These are phyloP conservation scores for Herpailurus yagouaroundi DNA, from an alignment of 2,113 vertebrate genomes.

Conservation along the genomic window DNA sequence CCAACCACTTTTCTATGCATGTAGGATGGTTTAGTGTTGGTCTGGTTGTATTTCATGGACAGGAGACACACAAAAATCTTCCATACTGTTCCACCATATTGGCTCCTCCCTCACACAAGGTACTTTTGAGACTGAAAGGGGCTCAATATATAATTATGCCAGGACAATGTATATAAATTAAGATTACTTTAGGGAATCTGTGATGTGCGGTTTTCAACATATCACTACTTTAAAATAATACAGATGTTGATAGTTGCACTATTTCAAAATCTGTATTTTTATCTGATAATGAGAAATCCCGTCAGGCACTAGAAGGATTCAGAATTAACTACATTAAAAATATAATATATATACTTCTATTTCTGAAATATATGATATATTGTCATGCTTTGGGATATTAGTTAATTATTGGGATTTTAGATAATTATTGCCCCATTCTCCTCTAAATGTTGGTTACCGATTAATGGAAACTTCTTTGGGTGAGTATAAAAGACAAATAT, in stretches of 20 bases:
- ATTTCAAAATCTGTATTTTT: constrained; percentile 24
- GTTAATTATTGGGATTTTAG: not conserved
- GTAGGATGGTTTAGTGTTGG: too few species aligned
- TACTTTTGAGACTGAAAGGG: not conserved
- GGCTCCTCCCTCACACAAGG: not conserved
- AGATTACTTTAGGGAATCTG: not conserved
- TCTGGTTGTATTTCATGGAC: too few species aligned
- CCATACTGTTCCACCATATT: too few species aligned
- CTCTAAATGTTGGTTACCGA: not conserved
- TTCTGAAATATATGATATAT: not conserved
- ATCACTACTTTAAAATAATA: constrained; percentile 25
- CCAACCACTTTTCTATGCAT: too few species aligned
- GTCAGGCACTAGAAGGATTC: not conserved
- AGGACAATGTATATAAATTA: not conserved
- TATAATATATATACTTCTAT: not conserved
- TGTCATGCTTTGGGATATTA: not conserved
- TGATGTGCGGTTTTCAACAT: not conserved
- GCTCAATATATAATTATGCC: not conserved
- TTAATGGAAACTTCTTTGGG: not conserved
- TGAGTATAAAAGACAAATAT: not conserved
- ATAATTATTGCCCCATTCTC: not conserved
- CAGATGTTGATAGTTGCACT: not conserved
- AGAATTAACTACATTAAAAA: constrained; percentile 4
- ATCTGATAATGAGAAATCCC: not conserved
- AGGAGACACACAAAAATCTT: too few species aligned